Base-by-base conservation (phyloP, 2,113 vertebrate genomes). In the Antechinus stuartii region DNA sequence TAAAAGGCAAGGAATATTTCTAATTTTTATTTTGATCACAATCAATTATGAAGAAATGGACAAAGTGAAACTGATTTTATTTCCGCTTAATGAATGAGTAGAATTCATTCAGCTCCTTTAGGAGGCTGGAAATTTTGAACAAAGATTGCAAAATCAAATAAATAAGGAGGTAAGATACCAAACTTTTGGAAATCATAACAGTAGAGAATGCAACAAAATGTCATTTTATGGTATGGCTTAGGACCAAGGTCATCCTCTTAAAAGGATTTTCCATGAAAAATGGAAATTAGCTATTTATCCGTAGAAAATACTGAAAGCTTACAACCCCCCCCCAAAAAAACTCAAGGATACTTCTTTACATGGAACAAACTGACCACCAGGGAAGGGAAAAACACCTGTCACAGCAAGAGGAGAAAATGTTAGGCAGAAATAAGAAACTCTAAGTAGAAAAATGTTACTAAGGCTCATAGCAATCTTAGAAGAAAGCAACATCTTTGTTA, bases 231-330 rank as follows among this genome's bases (percentile, higher is more conserved):
- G n/a, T 42, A 84, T 84, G 68, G 68, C 68, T 42, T 84, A 14
- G 35, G 68, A 42, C 19, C 68, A 84, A 84, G n/a, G 68, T 84
- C 68, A 84, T 84, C n/a, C n/a, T 42, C 2, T 84, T 84, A 84
- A 84, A 42, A 84, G n/a, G 68, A 84, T 84, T 84, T 84, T 84
- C n/a, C 68, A 84, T 84, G 68, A 84, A 84, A 84, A 84, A 84
- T 35, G n/a, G 68, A 84, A 84, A 84, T 84, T 84, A n/a, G 68
- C 68, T 23, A 84, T 42, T 84, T 84, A 84, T 19, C n/a, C 19
- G 23, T 42, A 42, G n/a, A 84, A 84, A 84, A 84, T 42, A 84
- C 68, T 84, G 68, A 84, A 84, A 84, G 19, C n/a, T 84, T 7
- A 42, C 49, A 49, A 49, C 4, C 4, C 3, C 4, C 49, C 49